Percentiles rank a stretch among this genome's conserved stretches.
Conservation (phyloP, 2,797 vertebrate species). For the Crotalus adamanteus region DNA sequence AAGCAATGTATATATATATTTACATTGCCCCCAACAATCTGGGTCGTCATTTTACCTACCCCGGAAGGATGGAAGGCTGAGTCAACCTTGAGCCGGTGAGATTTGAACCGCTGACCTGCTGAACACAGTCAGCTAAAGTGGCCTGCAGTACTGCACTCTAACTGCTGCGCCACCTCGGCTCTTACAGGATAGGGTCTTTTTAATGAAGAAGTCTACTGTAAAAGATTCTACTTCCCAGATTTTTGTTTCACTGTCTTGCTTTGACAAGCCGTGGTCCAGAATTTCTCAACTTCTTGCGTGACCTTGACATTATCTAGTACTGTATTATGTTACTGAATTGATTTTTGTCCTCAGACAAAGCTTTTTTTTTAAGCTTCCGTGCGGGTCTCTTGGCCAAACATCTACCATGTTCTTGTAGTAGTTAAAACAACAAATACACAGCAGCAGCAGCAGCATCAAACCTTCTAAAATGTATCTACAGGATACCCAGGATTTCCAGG, state of each 20-base stretch:
- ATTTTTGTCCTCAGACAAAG: too few relatives aligned
- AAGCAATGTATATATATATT: too few relatives aligned
- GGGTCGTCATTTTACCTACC: too few relatives aligned
- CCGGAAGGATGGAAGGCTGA: too few relatives aligned
- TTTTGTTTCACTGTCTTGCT: neutral
- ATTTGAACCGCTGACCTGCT: too few relatives aligned
- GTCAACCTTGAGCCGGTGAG: too few relatives aligned
- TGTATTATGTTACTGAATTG: neutral
- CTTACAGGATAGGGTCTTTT: neutral
- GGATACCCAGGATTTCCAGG: constrained; percentile 85
- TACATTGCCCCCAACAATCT: too few relatives aligned
- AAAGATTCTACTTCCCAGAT: neutral
- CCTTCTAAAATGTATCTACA: constrained; percentile 58
- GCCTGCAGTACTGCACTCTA: too few relatives aligned
- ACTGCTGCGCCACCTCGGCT: too few relatives aligned
- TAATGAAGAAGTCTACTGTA: neutral
- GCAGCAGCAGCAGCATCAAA: rapidly evolving
- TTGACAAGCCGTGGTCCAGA: too few relatives aligned
- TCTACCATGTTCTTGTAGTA: neutral
- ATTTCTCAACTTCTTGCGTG: neutral
- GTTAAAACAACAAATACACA: neutral
- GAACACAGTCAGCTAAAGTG: too few relatives aligned
- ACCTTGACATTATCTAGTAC: neutral
- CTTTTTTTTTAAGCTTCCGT: neutral
- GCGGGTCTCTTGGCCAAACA: too few relatives aligned